Conservation (phyloP, 2,888 invertebrate species). For the Sipha maydis region DNA sequence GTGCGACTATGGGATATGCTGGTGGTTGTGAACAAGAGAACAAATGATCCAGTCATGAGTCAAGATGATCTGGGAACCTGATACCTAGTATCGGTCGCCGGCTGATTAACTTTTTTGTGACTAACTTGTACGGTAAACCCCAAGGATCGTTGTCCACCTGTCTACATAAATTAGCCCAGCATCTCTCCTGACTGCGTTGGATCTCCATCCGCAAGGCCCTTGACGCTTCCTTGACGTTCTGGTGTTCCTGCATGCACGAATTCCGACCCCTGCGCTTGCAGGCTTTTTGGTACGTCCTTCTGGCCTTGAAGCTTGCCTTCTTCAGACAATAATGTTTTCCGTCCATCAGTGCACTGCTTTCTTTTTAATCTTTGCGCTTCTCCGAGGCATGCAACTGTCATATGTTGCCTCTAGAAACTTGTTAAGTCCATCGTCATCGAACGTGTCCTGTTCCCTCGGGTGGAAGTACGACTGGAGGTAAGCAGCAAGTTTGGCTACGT, state of each 20-base stretch:
- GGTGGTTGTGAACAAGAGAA: not conserved
- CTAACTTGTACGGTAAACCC: not conserved
- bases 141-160: not conserved
- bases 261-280: not conserved
- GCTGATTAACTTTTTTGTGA: not conserved
- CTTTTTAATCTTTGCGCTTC: no score
- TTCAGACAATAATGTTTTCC: not conserved
- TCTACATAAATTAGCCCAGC: not conserved
- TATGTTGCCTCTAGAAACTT: not conserved
- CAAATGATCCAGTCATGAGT: not conserved
- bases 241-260: not conserved
- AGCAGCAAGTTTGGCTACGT: no score
- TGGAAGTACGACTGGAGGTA: no score
- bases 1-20: not conserved
- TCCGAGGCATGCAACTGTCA: not conserved
- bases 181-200: not conserved
- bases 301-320: not conserved
- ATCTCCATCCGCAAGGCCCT: not conserved
- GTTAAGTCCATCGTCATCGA: not conserved
- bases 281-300: no score
- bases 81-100: not conserved
- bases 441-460: not conserved
- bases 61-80: not conserved
- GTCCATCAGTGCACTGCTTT: conserved; percentile 21
- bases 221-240: not conserved